Evolutionary conservation across 2,113 vertebrate species (phyloP).

Genomic region (Colinus virginianus): DNA sequence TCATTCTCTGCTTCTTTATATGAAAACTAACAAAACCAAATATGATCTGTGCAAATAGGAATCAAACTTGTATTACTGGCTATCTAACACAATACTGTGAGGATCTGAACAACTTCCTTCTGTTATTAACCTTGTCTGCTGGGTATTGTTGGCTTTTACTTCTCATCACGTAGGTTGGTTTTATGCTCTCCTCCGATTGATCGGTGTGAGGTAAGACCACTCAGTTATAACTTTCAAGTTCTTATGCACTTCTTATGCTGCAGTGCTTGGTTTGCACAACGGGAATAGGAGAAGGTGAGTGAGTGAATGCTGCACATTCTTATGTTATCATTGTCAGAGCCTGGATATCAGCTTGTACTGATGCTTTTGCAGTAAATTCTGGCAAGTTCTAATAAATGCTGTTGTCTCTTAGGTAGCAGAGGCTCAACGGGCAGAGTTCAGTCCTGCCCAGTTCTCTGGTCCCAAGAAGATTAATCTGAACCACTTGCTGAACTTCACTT

Average conservation of each 20-base stretch:
- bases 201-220: not conserved
- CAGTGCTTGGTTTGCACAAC: slow-evolving; percentile 16
- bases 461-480: slow-evolving; percentile 98
- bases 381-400: slow-evolving; percentile 30
- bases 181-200: not conserved
- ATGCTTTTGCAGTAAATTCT: not conserved
- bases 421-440: slow-evolving; percentile 95
- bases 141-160: not conserved
- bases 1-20: not conserved
- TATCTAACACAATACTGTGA: not conserved
- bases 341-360: not conserved
- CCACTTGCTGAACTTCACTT: slow-evolving; percentile 98
- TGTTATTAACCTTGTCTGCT: not conserved
- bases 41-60: not conserved
- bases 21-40: not conserved
- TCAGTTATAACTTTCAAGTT: slow-evolving; percentile 35
- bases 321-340: not conserved
- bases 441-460: slow-evolving; percentile 97
- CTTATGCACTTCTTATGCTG: not conserved
- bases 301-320: not conserved
- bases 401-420: slow-evolving; percentile 91
- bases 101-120: not conserved
- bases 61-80: not conserved
- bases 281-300: slow-evolving; percentile 37
- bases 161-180: not conserved